These are phyloP conservation scores for Stomorhina lunata DNA, from an alignment of 2,888 invertebrate species.

Conservation along the genomic window DNA sequence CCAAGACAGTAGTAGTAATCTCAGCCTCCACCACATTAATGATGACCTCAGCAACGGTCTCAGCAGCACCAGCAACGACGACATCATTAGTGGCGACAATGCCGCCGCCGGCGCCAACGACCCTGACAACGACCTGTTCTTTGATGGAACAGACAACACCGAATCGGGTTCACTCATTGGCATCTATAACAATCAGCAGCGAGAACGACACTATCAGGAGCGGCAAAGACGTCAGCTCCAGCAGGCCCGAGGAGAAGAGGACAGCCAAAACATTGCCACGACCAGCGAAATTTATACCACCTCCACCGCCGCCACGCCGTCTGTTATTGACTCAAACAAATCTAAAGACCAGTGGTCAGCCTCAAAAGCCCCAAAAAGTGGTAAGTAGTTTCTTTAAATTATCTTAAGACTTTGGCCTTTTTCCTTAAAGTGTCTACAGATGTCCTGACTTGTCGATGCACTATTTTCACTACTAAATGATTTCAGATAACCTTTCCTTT, in stretches of 20 bases:
- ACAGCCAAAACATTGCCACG: slow-evolving; percentile 67
- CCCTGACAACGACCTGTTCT: slow-evolving; percentile 77
- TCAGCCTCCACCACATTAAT: slow-evolving; percentile 79
- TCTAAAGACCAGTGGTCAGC: slow-evolving; percentile 71
- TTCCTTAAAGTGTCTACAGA: too few relatives aligned
- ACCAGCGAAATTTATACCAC: slow-evolving; percentile 74
- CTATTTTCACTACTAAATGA: too few relatives aligned
- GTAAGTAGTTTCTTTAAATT: slow-evolving; percentile 62
- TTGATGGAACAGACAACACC: slow-evolving; percentile 70
- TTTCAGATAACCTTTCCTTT: too few relatives aligned
- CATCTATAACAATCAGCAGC: slow-evolving; percentile 82
- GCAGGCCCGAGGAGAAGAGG: slow-evolving; percentile 58
- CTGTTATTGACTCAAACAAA: slow-evolving; percentile 78
- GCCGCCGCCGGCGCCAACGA: slow-evolving; percentile 39
- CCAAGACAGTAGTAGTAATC: slow-evolving; percentile 70
- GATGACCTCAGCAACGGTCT: slow-evolving; percentile 72
- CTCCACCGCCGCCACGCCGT: slow-evolving; percentile 78
- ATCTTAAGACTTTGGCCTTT: too few relatives aligned
- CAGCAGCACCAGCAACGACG: slow-evolving; percentile 77
- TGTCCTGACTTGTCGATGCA: too few relatives aligned
- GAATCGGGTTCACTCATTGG: slow-evolving; percentile 82
- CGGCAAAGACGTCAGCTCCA: slow-evolving; percentile 69
- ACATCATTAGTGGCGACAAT: slow-evolving; percentile 79
- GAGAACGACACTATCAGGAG: slow-evolving; percentile 81
- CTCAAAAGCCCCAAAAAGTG: slow-evolving; percentile 67